Percentiles rank a stretch among this genome's conserved stretches.
Conservation (phyloP, 1,140 invertebrate species). For the Drosophila sproati region DNA sequence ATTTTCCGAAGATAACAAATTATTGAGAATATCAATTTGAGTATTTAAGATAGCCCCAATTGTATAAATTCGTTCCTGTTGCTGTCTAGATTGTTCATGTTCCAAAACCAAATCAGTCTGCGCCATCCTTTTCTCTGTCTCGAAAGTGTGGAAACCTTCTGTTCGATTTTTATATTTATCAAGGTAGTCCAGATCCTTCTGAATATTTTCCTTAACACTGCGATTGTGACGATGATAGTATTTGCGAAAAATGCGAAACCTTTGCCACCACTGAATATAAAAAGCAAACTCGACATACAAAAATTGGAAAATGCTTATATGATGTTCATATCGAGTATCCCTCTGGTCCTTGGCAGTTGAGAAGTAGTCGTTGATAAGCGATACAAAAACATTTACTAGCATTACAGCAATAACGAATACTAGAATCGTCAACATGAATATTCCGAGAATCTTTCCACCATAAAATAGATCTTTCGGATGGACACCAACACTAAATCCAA, state of each 20-base stretch:
- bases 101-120: not conserved
- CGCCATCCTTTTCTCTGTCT: not conserved
- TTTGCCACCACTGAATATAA: conserved; percentile 3
- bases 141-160: not conserved
- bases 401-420: conserved; percentile 58
- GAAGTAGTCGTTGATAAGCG: conserved; percentile 65
- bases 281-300: conserved; percentile 43
- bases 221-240: conserved; percentile 25
- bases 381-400: conserved; percentile 59
- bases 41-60: conserved; percentile 26
- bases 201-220: conserved; percentile 48
- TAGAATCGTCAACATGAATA: conserved; percentile 49
- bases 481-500: conserved; percentile 57
- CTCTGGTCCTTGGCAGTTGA: conserved; percentile 36
- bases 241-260: conserved; percentile 35
- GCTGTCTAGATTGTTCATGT: not conserved
- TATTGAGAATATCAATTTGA: conserved; percentile 33
- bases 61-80: conserved; percentile 32
- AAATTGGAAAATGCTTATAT: conserved; percentile 60
- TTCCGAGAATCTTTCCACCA: conserved; percentile 51
- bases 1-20: not conserved
- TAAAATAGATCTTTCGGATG: conserved; percentile 50
- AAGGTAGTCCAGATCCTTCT: not conserved
- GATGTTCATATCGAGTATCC: conserved; percentile 4
- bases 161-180: not conserved